A percentile compares a stretch with the other conserved stretches of the same genome.
Evolutionary conservation across 2,888 invertebrate genomes (phyloP).

Genomic region (Tethea ocularis): DNA sequence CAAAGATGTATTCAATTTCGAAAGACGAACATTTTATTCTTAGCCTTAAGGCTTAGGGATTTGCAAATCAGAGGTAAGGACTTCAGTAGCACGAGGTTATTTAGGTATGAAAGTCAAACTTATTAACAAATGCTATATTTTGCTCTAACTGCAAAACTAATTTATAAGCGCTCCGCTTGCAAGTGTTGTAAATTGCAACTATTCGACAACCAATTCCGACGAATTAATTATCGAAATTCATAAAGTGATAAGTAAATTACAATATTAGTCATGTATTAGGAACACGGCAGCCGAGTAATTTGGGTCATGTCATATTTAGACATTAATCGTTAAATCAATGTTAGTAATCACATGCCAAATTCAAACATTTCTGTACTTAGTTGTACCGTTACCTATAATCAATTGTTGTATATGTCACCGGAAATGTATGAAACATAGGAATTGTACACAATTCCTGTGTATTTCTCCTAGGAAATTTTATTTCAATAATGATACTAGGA

Average conservation of each 20-base stretch:
- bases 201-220: background rate
- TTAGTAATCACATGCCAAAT: slow-evolving; percentile 37
- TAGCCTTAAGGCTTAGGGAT: no score
- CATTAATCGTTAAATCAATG: slow-evolving; percentile 32
- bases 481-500: no score
- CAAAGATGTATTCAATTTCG: no score
- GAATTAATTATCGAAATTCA: background rate
- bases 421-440: no score
- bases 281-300: slow-evolving; percentile 21
- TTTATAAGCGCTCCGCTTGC: background rate
- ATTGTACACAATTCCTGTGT: no score
- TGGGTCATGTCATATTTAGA: slow-evolving; percentile 19
- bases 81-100: no score
- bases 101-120: no score
- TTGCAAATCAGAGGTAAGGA: no score
- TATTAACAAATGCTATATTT: no score
- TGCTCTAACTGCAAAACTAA: background rate
- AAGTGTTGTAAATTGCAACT: background rate
- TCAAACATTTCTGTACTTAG: slow-evolving; percentile 29
- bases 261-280: slow-evolving; percentile 13
- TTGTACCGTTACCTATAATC: slow-evolving; percentile 11
- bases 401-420: no score
- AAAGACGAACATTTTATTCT: no score
- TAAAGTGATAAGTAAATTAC: background rate
- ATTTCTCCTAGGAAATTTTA: no score